Evolutionary conservation across 2,888 invertebrate genomes (phyloP).

Genomic region (Abscondita cerata): DNA sequence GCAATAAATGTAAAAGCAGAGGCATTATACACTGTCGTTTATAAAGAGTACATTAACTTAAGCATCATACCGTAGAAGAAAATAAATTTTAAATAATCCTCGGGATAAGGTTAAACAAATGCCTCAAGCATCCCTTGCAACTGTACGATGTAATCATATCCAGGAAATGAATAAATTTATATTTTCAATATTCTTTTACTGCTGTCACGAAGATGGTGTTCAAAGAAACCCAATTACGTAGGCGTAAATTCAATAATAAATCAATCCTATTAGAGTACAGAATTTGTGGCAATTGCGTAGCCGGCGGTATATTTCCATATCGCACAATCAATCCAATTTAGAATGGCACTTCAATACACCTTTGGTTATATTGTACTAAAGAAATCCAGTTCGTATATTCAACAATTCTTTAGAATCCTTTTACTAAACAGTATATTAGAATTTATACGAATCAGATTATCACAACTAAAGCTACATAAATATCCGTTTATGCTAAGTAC

Average conservation of each 20-base stretch:
- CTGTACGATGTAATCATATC: slow-evolving; percentile 18
- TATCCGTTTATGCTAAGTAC: slow-evolving; percentile 7
- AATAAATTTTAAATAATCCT: not conserved
- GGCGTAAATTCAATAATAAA: slow-evolving; percentile 35
- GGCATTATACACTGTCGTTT: too few relatives aligned
- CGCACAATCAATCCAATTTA: slow-evolving; percentile 57
- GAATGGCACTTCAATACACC: slow-evolving; percentile 53
- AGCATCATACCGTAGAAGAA: not conserved
- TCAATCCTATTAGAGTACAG: slow-evolving; percentile 32
- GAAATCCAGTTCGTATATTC: slow-evolving; percentile 38
- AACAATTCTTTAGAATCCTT: slow-evolving; percentile 16
- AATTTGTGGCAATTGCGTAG: slow-evolving; percentile 34
- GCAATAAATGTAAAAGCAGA: too few relatives aligned
- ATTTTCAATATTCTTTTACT: slow-evolving; percentile 31
- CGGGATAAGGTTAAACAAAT: not conserved
- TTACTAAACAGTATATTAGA: slow-evolving; percentile 49
- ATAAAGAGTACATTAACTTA: too few relatives aligned
- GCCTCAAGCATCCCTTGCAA: slow-evolving; percentile 1
- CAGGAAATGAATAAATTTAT: slow-evolving; percentile 29
- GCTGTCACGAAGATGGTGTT: slow-evolving; percentile 29
- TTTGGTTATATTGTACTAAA: slow-evolving; percentile 46
- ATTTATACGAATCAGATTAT: slow-evolving; percentile 50
- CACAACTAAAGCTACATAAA: slow-evolving; percentile 23
- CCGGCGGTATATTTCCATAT: slow-evolving; percentile 46
- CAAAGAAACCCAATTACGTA: slow-evolving; percentile 33